Conservation (phyloP, 1,140 invertebrate species). For the Phocides pigmalion region DNA sequence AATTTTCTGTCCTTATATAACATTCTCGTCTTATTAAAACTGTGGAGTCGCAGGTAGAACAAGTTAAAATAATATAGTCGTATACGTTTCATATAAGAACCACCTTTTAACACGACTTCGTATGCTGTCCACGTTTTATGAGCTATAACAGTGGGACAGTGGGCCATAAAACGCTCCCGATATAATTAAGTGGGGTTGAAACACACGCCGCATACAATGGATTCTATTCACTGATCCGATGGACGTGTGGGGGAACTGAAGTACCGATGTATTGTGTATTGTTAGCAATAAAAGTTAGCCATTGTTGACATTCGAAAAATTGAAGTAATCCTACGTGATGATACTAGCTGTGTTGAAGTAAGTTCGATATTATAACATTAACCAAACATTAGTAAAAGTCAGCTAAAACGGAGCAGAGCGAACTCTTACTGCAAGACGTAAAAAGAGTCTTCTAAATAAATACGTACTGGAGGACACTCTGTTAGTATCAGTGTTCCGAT, state of each 20-base stretch:
- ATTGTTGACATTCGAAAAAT: background rate
- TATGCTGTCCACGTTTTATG: conserved; percentile 28
- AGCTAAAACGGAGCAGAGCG: too few species aligned
- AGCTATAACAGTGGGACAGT: conserved; percentile 12
- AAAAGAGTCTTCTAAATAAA: too few species aligned
- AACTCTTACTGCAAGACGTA: too few species aligned
- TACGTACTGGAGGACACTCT: too few species aligned
- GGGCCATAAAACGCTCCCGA: conserved; percentile 14
- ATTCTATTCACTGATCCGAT: background rate
- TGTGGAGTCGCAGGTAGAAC: too few species aligned
- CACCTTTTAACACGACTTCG: conserved; percentile 21
- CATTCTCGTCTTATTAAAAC: too few species aligned
- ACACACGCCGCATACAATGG: background rate
- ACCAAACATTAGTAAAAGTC: background rate
- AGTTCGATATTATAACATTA: background rate
- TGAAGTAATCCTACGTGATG: too few species aligned
- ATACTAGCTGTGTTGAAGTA: too few species aligned
- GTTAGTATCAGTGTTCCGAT: too few species aligned
- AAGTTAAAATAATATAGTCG: background rate
- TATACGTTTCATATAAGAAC: background rate
- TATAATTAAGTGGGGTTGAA: conserved; percentile 22
- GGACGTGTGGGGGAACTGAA: background rate
- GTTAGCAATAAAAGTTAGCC: conserved; percentile 1
- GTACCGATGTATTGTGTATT: background rate
- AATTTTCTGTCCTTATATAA: too few species aligned